Percentiles rank a stretch among this genome's conserved stretches.
These are phyloP conservation scores for Trichopoda pennipes DNA, from an alignment of 2,888 invertebrate genomes.

Conservation along the genomic window DNA sequence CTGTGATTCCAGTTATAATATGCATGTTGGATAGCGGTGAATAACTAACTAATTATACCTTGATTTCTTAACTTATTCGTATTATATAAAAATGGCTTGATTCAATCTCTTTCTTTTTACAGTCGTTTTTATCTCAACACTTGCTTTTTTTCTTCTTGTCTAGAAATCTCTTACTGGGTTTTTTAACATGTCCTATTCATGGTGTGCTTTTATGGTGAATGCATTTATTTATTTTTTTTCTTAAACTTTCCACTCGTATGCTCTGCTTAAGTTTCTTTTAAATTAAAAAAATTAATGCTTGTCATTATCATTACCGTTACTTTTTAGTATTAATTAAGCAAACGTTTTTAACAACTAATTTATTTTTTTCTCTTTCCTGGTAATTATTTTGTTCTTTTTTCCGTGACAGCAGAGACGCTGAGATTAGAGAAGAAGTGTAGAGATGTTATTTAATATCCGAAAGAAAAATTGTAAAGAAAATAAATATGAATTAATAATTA, in stretches of 20 bases:
- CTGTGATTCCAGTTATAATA: too few relatives aligned
- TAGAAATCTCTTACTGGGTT: not conserved
- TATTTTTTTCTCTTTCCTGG: not conserved
- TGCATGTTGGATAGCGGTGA: too few relatives aligned
- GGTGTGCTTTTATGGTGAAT: not conserved
- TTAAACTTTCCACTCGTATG: not conserved
- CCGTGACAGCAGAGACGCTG: too few relatives aligned
- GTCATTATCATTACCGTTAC: slow-evolving; percentile 60
- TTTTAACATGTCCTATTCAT: not conserved
- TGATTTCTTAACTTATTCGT: too few relatives aligned
- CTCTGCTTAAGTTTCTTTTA: slow-evolving; percentile 2
- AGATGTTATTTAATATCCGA: too few relatives aligned
- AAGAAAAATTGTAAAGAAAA: too few relatives aligned
- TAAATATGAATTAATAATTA: too few relatives aligned
- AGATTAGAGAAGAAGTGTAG: too few relatives aligned
- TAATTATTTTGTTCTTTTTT: not conserved
- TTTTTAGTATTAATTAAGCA: slow-evolving; percentile 46
- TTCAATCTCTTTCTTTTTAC: too few relatives aligned
- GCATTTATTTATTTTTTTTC: not conserved
- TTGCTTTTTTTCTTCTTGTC: not conserved
- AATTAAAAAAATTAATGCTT: slow-evolving; percentile 53
- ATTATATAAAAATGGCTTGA: too few relatives aligned
- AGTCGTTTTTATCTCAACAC: not conserved
- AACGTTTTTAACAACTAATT: not conserved
- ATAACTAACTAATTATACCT: too few relatives aligned